Conservation (phyloP, 2,113 vertebrate species). For the Lepisosteus osseus region DNA sequence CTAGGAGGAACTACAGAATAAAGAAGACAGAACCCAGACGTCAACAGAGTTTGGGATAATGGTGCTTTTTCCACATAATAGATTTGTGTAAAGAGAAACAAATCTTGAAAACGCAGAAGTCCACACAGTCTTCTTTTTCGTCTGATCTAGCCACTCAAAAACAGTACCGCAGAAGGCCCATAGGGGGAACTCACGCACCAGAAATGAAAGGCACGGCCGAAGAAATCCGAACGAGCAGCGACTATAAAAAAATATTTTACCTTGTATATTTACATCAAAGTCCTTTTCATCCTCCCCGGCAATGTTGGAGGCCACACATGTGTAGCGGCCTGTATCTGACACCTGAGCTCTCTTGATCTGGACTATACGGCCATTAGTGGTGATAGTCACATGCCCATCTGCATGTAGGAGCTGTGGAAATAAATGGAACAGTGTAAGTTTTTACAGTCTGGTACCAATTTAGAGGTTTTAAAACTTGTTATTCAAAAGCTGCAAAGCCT, state of each 20-base stretch:
- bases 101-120: not conserved
- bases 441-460: not conserved
- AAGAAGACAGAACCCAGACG: not conserved
- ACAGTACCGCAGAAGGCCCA: not conserved
- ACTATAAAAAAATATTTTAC: constrained; percentile 66
- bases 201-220: not conserved
- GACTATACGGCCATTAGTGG: constrained; percentile 72
- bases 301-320: constrained; percentile 87
- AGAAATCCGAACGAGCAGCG: constrained; percentile 7
- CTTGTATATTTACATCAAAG: constrained; percentile 98
- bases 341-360: constrained; percentile 81
- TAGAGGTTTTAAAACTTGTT: too few species aligned
- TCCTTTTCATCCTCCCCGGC: constrained; percentile 96
- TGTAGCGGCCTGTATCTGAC: constrained; percentile 90
- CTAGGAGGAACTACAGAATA: constrained; percentile 80
- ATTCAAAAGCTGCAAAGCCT: too few species aligned
- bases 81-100: too few species aligned
- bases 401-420: constrained; percentile 70
- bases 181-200: constrained; percentile 5
- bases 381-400: constrained; percentile 71
- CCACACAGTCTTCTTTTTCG: not conserved
- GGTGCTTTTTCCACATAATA: too few species aligned
- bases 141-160: not conserved
- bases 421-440: constrained; percentile 2
- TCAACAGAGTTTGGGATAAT: not conserved